Conservation (phyloP, 92 coral and sea anemone species). For the Muricea muricata region DNA sequence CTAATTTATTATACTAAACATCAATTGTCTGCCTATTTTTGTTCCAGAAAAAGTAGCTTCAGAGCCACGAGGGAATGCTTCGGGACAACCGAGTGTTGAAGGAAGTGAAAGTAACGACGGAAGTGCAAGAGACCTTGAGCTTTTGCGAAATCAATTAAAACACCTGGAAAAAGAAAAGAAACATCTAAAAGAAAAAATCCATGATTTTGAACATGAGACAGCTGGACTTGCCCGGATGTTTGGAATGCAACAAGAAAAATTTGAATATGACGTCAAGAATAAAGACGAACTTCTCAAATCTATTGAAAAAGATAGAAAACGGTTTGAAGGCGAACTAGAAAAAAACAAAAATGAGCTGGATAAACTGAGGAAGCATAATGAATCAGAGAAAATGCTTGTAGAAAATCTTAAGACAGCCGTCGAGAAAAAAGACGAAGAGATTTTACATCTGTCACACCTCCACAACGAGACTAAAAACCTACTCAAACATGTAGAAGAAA, state of each 20-base stretch:
- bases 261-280: conserved; percentile 7
- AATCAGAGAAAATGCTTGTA: not conserved
- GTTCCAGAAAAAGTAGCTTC: not conserved
- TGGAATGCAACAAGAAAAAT: conserved; percentile 34
- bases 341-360: not conserved
- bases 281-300: not conserved
- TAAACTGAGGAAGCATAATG: not conserved
- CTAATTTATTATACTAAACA: not conserved
- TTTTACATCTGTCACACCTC: conserved; percentile 13
- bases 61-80: not conserved
- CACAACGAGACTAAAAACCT: not conserved
- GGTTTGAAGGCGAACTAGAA: conserved; percentile 7
- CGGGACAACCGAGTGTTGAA: not conserved
- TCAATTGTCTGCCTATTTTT: not conserved
- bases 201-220: conserved; percentile 18
- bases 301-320: not conserved
- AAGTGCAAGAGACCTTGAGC: not conserved
- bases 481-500: not conserved
- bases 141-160: conserved; percentile 15
- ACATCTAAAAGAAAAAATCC: conserved; percentile 2
- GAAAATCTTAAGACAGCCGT: not conserved
- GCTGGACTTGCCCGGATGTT: conserved; percentile 22
- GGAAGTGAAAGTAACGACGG: not conserved
- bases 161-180: conserved; percentile 27
- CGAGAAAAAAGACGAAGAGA: conserved; percentile 3